These are phyloP conservation scores for Trachelipus rathkii DNA, from an alignment of 1,140 invertebrate species.

Conservation along the genomic window DNA sequence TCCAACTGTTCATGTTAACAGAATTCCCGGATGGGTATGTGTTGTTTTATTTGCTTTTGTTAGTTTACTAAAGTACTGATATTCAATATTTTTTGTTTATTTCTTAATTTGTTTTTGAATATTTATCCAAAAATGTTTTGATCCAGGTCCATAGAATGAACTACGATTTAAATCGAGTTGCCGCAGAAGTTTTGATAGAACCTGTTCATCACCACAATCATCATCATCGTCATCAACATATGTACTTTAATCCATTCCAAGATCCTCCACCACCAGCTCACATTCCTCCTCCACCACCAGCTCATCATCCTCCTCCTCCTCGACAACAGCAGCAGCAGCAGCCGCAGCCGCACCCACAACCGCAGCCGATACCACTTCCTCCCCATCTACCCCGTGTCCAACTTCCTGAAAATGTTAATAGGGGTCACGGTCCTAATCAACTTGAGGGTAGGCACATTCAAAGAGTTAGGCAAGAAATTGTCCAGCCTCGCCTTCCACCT, in stretches of 20 bases:
- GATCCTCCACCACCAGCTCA: neutral
- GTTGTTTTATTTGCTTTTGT: neutral
- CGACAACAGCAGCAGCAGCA: neutral
- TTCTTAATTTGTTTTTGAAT: neutral
- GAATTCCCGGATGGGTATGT: neutral
- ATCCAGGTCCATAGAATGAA: neutral
- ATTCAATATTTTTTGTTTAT: neutral
- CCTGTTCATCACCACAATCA: neutral
- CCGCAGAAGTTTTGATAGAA: too few relatives aligned
- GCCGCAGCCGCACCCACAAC: too few relatives aligned
- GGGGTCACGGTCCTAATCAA: too few relatives aligned
- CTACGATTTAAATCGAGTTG: too few relatives aligned
- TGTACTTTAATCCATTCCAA: neutral
- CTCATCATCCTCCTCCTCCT: neutral
- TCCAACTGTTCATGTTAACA: neutral
- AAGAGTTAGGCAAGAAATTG: too few relatives aligned
- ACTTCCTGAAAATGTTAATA: too few relatives aligned
- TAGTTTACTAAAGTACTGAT: neutral
- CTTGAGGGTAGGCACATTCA: too few relatives aligned
- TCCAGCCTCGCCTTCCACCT: too few relatives aligned
- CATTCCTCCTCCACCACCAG: neutral
- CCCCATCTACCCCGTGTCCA: too few relatives aligned
- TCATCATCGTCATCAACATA: neutral
- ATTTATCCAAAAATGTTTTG: neutral
- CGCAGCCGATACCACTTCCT: too few relatives aligned